Evolutionary conservation across 2,888 invertebrate genomes (phyloP).

Genomic region (Cosmia trapezina): DNA sequence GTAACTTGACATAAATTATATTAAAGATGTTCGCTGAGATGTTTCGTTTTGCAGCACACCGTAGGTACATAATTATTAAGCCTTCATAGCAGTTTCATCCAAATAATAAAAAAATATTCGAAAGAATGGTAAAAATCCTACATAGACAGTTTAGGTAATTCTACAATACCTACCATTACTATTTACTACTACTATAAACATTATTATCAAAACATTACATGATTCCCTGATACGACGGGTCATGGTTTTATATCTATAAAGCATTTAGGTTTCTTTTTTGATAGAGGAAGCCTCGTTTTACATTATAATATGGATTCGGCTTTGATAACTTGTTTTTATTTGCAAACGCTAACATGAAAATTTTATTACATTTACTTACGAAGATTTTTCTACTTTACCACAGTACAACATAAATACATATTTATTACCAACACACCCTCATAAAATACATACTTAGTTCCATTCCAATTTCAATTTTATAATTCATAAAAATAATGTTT

Average conservation of each 20-base stretch:
- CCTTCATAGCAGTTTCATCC: background rate
- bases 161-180: conserved; percentile 26
- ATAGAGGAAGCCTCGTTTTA: background rate
- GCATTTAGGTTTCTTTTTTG: background rate
- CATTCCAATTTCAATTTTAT: conserved; percentile 13
- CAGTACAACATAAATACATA: conserved; percentile 15
- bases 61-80: background rate
- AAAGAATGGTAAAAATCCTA: conserved; percentile 2
- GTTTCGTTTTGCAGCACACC: background rate
- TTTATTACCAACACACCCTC: conserved; percentile 16
- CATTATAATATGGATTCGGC: background rate
- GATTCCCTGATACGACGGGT: conserved; percentile 15
- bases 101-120: background rate
- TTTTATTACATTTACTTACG: conserved; percentile 6
- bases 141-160: conserved; percentile 11
- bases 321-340: conserved; percentile 15
- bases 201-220: conserved; percentile 41
- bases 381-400: background rate
- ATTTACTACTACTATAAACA: conserved; percentile 32
- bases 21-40: conserved; percentile 4
- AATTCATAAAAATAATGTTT: conserved; percentile 22
- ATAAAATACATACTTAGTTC: conserved; percentile 32
- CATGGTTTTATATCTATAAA: conserved; percentile 9
- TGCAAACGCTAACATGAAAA: conserved; percentile 9
- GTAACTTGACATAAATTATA: background rate